Evolutionary conservation across 2,113 vertebrate species (phyloP).

Genomic region (Gnathonemus echidnorhynchus): DNA sequence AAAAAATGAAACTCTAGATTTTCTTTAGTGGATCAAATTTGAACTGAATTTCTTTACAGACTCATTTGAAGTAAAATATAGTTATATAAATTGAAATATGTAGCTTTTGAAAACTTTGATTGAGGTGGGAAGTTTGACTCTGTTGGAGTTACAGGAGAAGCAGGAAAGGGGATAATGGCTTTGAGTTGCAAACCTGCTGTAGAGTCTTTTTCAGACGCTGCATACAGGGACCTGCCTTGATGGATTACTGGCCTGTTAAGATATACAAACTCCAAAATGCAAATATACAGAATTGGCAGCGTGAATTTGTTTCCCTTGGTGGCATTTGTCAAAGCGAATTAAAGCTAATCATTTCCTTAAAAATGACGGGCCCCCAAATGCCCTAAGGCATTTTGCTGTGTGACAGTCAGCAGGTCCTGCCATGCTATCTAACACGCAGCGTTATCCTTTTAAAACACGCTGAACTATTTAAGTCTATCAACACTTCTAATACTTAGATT

Average conservation of each 20-base stretch:
- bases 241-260: constrained; percentile 1
- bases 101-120: neutral
- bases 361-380: neutral
- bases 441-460: neutral
- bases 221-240: neutral
- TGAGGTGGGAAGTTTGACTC: neutral
- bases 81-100: neutral
- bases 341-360: neutral
- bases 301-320: constrained; percentile 22
- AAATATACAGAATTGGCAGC: constrained; percentile 31
- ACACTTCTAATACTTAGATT: neutral
- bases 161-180: neutral
- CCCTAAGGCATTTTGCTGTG: neutral
- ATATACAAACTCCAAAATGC: constrained; percentile 30
- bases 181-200: neutral
- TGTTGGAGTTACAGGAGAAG: neutral
- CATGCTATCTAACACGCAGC: neutral
- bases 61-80: neutral
- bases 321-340: constrained; percentile 24
- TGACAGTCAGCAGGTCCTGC: neutral
- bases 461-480: neutral
- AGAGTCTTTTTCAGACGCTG: neutral
- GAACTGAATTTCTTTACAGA: neutral
- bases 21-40: neutral
- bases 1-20: neutral